Evolutionary conservation across 2,797 vertebrate genomes (phyloP).

Genomic region (Coregonus ussuriensis): DNA sequence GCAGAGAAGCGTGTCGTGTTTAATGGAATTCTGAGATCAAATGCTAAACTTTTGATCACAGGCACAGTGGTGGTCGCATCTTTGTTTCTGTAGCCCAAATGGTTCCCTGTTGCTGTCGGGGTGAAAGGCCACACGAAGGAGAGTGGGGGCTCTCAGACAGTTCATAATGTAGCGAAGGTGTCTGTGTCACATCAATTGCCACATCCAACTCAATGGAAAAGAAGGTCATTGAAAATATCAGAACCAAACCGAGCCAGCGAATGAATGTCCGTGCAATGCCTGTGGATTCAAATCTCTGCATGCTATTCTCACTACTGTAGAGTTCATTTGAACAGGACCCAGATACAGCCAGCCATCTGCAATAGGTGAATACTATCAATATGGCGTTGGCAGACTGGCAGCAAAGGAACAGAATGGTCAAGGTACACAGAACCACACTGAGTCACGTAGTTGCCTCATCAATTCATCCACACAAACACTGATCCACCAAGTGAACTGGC

Average conservation of each 20-base stretch:
- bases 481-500: background rate
- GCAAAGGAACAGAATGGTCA: background rate
- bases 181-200: background rate
- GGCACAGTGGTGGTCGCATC: constrained; percentile 60
- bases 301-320: background rate
- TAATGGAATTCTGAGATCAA: constrained; percentile 74
- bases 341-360: background rate
- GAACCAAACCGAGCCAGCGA: background rate
- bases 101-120: constrained; percentile 8
- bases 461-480: background rate
- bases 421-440: background rate
- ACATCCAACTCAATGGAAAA: background rate
- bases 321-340: background rate
- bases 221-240: background rate
- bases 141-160: constrained; percentile 27
- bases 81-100: constrained; percentile 25
- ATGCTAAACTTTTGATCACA: constrained; percentile 49
- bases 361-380: background rate
- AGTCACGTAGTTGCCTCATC: background rate
- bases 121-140: constrained; percentile 48
- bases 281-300: background rate
- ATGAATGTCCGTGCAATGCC: background rate
- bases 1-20: constrained; percentile 70
- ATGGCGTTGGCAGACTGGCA: background rate
- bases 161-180: background rate